Evolutionary conservation across 2,113 vertebrate species (phyloP).

Genomic region (Dissostichus mawsoni): DNA sequence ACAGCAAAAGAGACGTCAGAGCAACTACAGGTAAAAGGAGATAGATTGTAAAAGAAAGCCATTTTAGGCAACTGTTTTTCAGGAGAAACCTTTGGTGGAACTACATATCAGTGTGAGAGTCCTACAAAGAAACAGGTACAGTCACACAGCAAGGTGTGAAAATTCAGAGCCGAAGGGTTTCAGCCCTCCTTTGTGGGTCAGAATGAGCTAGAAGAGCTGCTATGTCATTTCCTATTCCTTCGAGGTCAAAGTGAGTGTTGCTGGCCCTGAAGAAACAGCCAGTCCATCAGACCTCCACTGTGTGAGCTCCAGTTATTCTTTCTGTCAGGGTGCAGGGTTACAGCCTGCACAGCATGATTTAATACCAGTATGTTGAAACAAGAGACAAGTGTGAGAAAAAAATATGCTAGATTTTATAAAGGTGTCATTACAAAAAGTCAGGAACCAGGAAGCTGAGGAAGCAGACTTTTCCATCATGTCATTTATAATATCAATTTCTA

Average conservation of each 20-base stretch:
- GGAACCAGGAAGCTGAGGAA: not conserved
- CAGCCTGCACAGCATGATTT: conserved; percentile 38
- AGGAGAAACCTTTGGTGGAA: not conserved
- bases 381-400: conserved; percentile 7
- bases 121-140: not conserved
- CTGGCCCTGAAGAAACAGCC: conserved; percentile 40
- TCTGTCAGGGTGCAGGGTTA: conserved; percentile 39
- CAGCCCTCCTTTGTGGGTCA: conserved; percentile 27
- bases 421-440: not conserved
- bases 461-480: not conserved
- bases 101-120: not conserved
- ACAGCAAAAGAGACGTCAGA: not conserved
- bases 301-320: conserved; percentile 21
- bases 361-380: conserved; percentile 27
- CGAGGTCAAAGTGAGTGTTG: conserved; percentile 49
- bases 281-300: not conserved
- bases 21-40: too few species aligned
- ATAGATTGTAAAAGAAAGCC: too few species aligned
- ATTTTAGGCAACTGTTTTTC: not conserved
- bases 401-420: conserved; percentile 13
- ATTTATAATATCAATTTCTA: not conserved
- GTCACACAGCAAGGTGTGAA: conserved; percentile 7
- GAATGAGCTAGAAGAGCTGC: conserved; percentile 42
- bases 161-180: conserved; percentile 27
- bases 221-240: conserved; percentile 25